These are phyloP conservation scores for Polylopha cassiicola DNA, from an alignment of 2,888 invertebrate genomes.

Conservation along the genomic window DNA sequence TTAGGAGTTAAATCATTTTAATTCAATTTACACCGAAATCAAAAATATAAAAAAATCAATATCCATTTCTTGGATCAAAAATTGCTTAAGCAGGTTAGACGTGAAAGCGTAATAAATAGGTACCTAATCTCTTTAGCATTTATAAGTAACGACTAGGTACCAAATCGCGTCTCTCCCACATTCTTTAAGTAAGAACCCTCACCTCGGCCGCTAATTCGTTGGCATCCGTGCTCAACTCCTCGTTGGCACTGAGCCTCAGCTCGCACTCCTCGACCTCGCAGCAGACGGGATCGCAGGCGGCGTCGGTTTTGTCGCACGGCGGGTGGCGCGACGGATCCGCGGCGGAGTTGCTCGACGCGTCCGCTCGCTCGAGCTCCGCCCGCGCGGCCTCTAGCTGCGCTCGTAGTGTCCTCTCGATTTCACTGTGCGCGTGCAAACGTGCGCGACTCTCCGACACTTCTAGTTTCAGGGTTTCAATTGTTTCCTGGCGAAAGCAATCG, in stretches of 20 bases:
- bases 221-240: slow-evolving; percentile 67
- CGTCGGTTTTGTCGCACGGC: slow-evolving; percentile 55
- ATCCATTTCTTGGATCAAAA: no score
- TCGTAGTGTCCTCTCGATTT: slow-evolving; percentile 66
- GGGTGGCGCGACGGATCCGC: slow-evolving; percentile 38
- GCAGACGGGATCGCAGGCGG: slow-evolving; percentile 66
- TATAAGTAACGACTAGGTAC: no score
- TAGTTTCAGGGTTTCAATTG: slow-evolving; percentile 66
- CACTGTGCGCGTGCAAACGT: slow-evolving; percentile 64
- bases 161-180: not conserved
- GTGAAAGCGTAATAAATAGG: no score
- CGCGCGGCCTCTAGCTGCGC: slow-evolving; percentile 69
- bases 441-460: slow-evolving; percentile 68
- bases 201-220: slow-evolving; percentile 70
- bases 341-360: slow-evolving; percentile 24
- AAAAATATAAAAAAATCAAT: no score
- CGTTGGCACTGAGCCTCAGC: slow-evolving; percentile 52
- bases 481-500: slow-evolving; percentile 47
- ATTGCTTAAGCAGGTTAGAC: no score
- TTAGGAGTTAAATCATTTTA: no score
- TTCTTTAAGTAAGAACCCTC: slow-evolving; percentile 20
- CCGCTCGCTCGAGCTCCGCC: slow-evolving; percentile 44
- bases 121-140: no score
- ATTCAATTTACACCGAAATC: no score
- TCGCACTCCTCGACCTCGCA: slow-evolving; percentile 60